Evolutionary conservation across 2,888 invertebrate genomes (phyloP), one percentile per base, ranked within the genome.

Genomic region (Aphodius granarius): DNA sequence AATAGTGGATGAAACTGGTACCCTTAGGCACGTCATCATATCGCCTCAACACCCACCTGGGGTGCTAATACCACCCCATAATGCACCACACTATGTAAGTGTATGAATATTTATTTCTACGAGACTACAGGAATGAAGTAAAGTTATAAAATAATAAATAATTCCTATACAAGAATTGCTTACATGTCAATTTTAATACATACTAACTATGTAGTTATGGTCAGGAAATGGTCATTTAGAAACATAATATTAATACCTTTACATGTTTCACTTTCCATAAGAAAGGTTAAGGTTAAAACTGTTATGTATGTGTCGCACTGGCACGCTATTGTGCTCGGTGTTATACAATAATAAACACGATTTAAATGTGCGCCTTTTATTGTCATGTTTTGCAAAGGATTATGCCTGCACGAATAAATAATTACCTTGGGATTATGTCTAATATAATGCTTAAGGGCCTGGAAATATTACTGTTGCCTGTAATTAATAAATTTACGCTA

Each of bases 1-100:
- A 86, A 96, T 97, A 84, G 93, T 97, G 82, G 97, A 97, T 88
- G 97, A 97, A 88, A 93, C 91, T 87, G 95, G 95, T 79, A 94
- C 94, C 82, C 91, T 97, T 85, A 92, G 96, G 80, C 97, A 97
- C 88, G 95, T 96, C 85, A 94, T 97, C 85, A 91, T 97, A 83
- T 95, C 96, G 75, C 94, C 95, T 77, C 93, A 92, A 83, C 92
- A 91, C 82, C 87, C 87, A 65, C 86, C 87, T 74, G 87, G 89
- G 84, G 87, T 89, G 79, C 86, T 87, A 75, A 89, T 90, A 83
- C 91, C 91, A 89, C 89, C 88, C 79, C 90, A 89, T 82, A 89
- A 88, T 85, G 89, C 88, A 79, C 89, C 87, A 81, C 92, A 92
- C 88, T 93, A 92, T 86, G 93, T 93, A 88, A 92, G 92, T 89